Conservation (phyloP, 2,113 vertebrate species). For the Tenrec ecaudatus region DNA sequence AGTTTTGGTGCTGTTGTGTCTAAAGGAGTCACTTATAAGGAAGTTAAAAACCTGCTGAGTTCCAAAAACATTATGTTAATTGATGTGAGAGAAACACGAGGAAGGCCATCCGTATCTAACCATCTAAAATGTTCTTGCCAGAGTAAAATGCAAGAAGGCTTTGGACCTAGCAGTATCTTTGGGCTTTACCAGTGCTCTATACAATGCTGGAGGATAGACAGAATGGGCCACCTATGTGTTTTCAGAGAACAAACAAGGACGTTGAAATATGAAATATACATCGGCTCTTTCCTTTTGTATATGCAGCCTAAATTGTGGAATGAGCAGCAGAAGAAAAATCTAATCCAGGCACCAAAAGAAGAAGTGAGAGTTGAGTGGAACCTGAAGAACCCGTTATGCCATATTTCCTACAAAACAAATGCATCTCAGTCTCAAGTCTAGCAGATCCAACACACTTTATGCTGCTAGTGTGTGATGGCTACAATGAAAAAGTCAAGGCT, state of each 20-base stretch:
- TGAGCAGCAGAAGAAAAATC: too few relatives aligned
- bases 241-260: too few relatives aligned
- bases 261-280: too few relatives aligned
- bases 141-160: constrained; percentile 92
- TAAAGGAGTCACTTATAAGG: constrained; percentile 87
- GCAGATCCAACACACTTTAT: background rate
- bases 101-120: constrained; percentile 90
- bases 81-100: constrained; percentile 94
- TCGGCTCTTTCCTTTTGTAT: too few relatives aligned
- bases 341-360: too few relatives aligned
- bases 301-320: too few relatives aligned
- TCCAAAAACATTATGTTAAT: constrained; percentile 86
- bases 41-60: constrained; percentile 91
- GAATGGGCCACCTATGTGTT: too few relatives aligned
- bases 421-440: background rate
- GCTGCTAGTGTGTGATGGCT: background rate
- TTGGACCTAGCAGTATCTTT: constrained; percentile 88
- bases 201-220: too few relatives aligned
- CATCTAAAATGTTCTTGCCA: constrained; percentile 92
- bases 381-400: background rate
- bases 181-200: constrained; percentile 86
- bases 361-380: background rate
- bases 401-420: constrained; percentile 14
- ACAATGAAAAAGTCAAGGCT: background rate
- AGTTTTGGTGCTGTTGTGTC: constrained; percentile 80